Base-by-base conservation (phyloP, 1,140 invertebrate genomes). In the Andrena cerasifolii region DNA sequence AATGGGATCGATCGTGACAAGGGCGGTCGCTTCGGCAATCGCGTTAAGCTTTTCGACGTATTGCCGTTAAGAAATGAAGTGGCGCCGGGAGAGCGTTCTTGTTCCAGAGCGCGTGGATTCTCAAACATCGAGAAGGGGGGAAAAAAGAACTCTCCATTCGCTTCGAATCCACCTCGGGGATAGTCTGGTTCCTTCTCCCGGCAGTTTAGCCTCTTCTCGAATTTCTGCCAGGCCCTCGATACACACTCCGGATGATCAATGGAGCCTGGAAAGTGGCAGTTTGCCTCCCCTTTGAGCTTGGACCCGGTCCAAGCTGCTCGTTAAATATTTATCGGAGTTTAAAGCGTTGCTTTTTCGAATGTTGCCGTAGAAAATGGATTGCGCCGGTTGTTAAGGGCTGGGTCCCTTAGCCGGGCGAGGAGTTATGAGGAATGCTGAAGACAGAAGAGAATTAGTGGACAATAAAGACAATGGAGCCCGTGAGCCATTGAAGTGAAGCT, bases 1-100 rank as follows among this genome's bases (percentile, higher is more conserved):
- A 84, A 84, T 80, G 82, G 81, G 63, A 84, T 84, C 67, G 80
- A 56, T 77, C 62, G 65, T 70, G 78, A 70, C 71, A 67, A 63
- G 74, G 43, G 14, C 68, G 56, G 47, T 49, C 54, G 68, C 65
- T 40, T 59, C 47, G 56, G 21, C 53, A 78, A 83, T 79, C 82
- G 68, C 67, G 70, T 82, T 18, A 59, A 54, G 71, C 56, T 82
- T 81, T 74, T 82, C 66, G 65, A 82, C 63, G 70, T 53, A 81
- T 74, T 59, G 70, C 36, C 26, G 45, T 28, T 58, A 43, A 59
- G 58, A 70, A 65, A 77, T 72, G 56, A 73, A 83, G 65, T 65
- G 80, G 78, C 75, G 59, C n/a, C 43, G 26, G 10, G 36, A 49
- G 31, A 70, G 18, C 28, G 12, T 70, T 51, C 65, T 58, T 56